Conservation (phyloP, 2,888 invertebrate species). For the Clostera curtula region DNA sequence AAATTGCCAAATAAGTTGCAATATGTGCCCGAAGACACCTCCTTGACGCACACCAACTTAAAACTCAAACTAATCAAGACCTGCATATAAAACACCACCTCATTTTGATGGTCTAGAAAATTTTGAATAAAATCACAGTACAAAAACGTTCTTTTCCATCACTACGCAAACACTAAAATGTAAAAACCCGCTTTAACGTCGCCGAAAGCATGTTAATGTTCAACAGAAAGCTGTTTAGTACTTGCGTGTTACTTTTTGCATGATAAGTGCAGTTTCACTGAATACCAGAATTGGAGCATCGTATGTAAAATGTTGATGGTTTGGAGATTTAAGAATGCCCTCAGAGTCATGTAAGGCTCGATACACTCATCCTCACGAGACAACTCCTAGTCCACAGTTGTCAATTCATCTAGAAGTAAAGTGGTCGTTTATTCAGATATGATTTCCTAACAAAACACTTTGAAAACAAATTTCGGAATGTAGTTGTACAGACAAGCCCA, state of each 20-base stretch:
- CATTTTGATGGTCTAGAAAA: conserved; percentile 9
- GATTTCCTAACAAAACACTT: no score
- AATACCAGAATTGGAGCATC: conserved; percentile 12
- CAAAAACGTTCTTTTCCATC: conserved; percentile 11
- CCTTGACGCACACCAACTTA: conserved; percentile 18
- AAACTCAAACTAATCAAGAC: conserved; percentile 12
- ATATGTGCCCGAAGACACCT: conserved; percentile 8
- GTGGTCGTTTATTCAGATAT: no score
- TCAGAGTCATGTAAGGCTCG: no score
- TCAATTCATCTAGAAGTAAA: no score
- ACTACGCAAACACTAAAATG: conserved; percentile 11
- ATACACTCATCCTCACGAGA: no score
- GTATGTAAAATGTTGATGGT: conserved; percentile 15
- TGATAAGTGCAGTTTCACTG: conserved; percentile 13
- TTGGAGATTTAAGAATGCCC: no score
- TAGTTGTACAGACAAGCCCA: no score
- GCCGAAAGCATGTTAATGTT: conserved; percentile 23
- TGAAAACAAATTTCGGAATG: no score
- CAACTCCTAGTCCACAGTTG: no score
- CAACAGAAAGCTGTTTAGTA: conserved; percentile 10
- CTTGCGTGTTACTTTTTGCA: conserved; percentile 12
- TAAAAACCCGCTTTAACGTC: conserved; percentile 11
- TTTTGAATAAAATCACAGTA: conserved; percentile 11
- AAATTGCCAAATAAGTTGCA: no score
- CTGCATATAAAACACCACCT: conserved; percentile 21